phyloP scores from a whole-genome alignment of 1,140 invertebrate genomes.

The Maniola jurtina region DNA sequence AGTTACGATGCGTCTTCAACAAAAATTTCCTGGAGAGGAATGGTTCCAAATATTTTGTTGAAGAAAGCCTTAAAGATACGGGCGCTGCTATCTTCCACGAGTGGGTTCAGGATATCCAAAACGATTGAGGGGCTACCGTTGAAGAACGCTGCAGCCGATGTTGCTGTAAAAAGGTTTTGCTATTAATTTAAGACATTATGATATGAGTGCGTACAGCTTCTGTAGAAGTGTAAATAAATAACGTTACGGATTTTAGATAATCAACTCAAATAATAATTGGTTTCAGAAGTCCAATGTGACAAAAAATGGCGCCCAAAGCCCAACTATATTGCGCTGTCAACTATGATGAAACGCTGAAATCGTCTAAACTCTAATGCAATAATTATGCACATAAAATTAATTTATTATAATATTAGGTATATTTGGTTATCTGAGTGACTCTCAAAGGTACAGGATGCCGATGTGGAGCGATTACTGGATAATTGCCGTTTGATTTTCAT shows the following conservation, averaged over 20 bases:
- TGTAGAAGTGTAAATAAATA: neutral
- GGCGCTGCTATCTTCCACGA: constrained; percentile 83
- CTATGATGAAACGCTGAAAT: too few relatives aligned
- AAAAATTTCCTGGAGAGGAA: constrained; percentile 81
- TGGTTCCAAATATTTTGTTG: constrained; percentile 79
- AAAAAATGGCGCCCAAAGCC: too few relatives aligned
- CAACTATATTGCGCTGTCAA: too few relatives aligned
- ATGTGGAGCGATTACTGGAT: too few relatives aligned
- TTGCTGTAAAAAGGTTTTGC: constrained; percentile 70
- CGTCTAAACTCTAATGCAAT: too few relatives aligned
- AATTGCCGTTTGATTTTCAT: too few relatives aligned
- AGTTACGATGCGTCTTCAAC: constrained; percentile 44
- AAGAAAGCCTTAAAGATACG: constrained; percentile 80
- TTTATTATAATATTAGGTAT: too few relatives aligned
- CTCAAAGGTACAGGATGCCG: too few relatives aligned
- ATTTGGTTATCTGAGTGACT: neutral
- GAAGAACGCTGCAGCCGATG: constrained; percentile 83
- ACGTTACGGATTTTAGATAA: too few relatives aligned
- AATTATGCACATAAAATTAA: too few relatives aligned
- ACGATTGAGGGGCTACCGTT: constrained; percentile 84
- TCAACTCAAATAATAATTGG: too few relatives aligned
- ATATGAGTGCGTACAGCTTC: neutral
- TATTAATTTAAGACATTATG: neutral
- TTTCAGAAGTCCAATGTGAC: too few relatives aligned
- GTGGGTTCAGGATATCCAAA: constrained; percentile 84